These are phyloP conservation scores for Cylloceria caligata DNA, from an alignment of 2,888 invertebrate species.

Conservation along the genomic window DNA sequence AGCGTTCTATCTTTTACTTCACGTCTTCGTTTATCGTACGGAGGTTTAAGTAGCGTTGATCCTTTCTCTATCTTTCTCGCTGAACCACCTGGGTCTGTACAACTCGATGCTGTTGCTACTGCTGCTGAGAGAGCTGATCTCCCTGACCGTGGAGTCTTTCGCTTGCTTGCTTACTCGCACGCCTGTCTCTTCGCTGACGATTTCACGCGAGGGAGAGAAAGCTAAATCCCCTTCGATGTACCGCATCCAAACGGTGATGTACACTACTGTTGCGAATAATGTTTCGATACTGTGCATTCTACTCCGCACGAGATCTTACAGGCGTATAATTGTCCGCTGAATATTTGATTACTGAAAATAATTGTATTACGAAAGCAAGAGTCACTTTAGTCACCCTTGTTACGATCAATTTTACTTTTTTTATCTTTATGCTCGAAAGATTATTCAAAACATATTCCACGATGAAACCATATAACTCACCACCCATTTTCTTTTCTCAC, in stretches of 20 bases:
- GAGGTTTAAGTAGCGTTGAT: background rate
- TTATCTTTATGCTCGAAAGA: background rate
- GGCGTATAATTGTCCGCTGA: conserved; percentile 5
- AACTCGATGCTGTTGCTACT: conserved; percentile 51
- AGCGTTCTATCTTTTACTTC: conserved; percentile 37
- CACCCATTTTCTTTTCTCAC: too few species aligned
- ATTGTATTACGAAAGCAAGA: background rate
- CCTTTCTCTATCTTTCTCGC: conserved; percentile 42
- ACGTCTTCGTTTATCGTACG: conserved; percentile 30
- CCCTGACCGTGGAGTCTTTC: conserved; percentile 40
- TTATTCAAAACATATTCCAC: too few species aligned
- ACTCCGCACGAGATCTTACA: background rate
- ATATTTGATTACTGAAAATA: conserved; percentile 29
- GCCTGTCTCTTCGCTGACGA: conserved; percentile 46
- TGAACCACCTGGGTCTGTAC: conserved; percentile 54
- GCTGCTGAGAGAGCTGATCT: conserved; percentile 41
- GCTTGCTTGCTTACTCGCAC: conserved; percentile 38
- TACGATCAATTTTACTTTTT: background rate
- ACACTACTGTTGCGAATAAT: conserved; percentile 52
- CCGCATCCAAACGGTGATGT: conserved; percentile 16
- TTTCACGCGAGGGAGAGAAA: conserved; percentile 61
- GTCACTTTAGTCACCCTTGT: background rate
- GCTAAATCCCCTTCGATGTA: conserved; percentile 45
- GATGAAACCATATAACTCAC: too few species aligned
- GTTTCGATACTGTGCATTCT: conserved; percentile 37